Evolutionary conservation across 2,797 vertebrate species (phyloP).

Genomic region (Cynopterus sphinx): DNA sequence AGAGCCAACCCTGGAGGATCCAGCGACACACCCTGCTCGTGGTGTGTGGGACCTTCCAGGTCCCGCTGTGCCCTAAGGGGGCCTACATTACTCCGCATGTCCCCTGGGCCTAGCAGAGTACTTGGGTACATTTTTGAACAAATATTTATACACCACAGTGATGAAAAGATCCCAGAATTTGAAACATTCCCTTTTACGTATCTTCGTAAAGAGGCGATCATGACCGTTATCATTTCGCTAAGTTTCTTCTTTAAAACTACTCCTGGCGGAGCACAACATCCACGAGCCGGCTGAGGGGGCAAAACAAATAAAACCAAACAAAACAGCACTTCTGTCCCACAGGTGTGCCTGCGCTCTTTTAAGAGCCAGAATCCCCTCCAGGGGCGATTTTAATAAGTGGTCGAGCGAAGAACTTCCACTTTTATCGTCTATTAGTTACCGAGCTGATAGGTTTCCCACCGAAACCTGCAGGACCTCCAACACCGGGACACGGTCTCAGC

Average conservation of each 20-base stretch:
- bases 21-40: background rate
- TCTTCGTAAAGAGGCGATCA: background rate
- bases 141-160: background rate
- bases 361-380: background rate
- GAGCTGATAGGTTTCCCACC: background rate
- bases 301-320: background rate
- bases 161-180: background rate
- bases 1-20: no score
- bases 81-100: background rate
- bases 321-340: background rate
- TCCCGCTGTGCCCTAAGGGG: background rate
- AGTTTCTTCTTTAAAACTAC: background rate
- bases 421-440: background rate
- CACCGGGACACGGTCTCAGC: background rate
- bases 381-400: background rate
- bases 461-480: background rate
- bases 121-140: background rate
- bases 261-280: no score
- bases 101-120: background rate
- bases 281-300: background rate
- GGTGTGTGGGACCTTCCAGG: no score
- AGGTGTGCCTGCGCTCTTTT: background rate
- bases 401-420: background rate
- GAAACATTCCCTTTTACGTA: background rate
- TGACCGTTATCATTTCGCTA: background rate